Conservation (phyloP, 2,888 invertebrate species). For the Ectemnius lituratus region DNA sequence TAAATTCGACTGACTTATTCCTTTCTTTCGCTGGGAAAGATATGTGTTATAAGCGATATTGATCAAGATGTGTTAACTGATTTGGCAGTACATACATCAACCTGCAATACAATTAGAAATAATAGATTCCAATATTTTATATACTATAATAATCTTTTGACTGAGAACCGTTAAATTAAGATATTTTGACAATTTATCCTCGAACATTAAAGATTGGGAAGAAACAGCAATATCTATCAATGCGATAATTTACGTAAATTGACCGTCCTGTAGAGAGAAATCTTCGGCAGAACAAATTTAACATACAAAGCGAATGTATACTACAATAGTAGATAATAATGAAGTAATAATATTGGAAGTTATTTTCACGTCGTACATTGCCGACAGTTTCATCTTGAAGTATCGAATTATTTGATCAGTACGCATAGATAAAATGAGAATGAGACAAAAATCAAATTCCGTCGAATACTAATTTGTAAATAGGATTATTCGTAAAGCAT, state of each 20-base stretch:
- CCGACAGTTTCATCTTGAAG: constrained; percentile 16
- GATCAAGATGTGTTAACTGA: constrained; percentile 21
- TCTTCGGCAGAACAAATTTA: too few relatives aligned
- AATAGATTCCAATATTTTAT: constrained; percentile 34
- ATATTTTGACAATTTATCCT: constrained; percentile 11
- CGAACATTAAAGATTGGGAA: constrained; percentile 6
- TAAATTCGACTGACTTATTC: constrained; percentile 38
- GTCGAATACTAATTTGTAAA: constrained; percentile 15
- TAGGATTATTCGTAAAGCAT: constrained; percentile 10
- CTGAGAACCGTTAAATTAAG: constrained; percentile 24
- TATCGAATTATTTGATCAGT: constrained; percentile 44
- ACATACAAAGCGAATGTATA: too few relatives aligned
- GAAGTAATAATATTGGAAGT: neutral
- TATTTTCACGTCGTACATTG: constrained; percentile 13
- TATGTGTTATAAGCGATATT: constrained; percentile 33
- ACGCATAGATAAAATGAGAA: constrained; percentile 13
- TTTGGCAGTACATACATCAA: constrained; percentile 30
- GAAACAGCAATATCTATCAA: constrained; percentile 14
- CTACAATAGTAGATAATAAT: too few relatives aligned
- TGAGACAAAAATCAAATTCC: neutral
- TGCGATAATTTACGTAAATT: constrained; percentile 20
- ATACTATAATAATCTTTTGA: constrained; percentile 32
- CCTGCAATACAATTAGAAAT: constrained; percentile 18
- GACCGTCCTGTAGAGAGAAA: constrained; percentile 36
- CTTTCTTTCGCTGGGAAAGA: constrained; percentile 45